phyloP scores from a whole-genome alignment of 2,888 invertebrate genomes.

The Cerastis leucographa region DNA sequence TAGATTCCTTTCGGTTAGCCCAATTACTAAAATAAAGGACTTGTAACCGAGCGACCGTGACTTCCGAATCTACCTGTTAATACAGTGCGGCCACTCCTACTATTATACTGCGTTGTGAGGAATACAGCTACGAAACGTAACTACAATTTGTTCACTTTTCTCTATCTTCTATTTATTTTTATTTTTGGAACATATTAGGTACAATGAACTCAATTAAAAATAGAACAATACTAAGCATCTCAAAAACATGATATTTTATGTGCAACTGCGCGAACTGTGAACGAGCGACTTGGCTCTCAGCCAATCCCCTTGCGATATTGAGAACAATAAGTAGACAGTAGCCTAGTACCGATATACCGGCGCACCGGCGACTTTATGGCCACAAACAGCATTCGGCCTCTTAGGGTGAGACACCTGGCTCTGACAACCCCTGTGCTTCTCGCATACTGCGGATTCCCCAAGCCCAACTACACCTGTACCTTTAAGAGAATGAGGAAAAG shows the following conservation, averaged over 20 bases:
- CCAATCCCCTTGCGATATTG: slow-evolving; percentile 49
- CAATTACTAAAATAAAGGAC: slow-evolving; percentile 18
- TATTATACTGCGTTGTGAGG: not conserved
- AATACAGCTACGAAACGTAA: not conserved
- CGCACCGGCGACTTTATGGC: slow-evolving; percentile 1
- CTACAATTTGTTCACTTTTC: not conserved
- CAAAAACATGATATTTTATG: slow-evolving; percentile 54
- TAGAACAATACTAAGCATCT: slow-evolving; percentile 38
- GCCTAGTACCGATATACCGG: slow-evolving; percentile 6
- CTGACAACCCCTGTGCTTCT: not conserved
- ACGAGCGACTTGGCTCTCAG: slow-evolving; percentile 48
- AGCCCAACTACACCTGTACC: not conserved
- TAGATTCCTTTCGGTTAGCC: not conserved
- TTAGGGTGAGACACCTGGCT: not conserved
- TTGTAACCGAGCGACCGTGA: not conserved
- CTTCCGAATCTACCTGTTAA: not conserved
- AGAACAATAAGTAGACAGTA: slow-evolving; percentile 29
- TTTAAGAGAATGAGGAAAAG: not conserved
- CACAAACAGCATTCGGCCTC: not conserved
- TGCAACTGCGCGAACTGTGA: slow-evolving; percentile 40
- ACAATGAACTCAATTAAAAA: slow-evolving; percentile 51
- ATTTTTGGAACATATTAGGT: slow-evolving; percentile 24
- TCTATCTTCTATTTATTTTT: slow-evolving; percentile 15
- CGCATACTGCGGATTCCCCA: not conserved
- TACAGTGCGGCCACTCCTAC: not conserved